Conservation (phyloP, 1,140 invertebrate genomes). For the Polypedilum pembai region DNA sequence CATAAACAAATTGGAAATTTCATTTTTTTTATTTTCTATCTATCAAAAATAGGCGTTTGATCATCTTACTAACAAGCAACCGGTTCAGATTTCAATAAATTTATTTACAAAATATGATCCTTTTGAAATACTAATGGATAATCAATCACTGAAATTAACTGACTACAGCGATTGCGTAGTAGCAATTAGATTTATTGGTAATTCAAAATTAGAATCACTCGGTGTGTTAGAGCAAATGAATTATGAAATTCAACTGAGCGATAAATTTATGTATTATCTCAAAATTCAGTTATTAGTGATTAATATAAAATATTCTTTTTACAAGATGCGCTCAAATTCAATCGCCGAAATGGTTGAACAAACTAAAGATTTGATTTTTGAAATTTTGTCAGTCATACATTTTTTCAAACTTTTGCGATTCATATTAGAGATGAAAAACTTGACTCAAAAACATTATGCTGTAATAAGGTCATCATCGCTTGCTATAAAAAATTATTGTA, state of each 20-base stretch:
- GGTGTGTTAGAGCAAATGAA: background rate
- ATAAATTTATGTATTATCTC: background rate
- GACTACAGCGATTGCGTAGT: background rate
- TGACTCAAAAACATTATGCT: background rate
- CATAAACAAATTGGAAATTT: no score
- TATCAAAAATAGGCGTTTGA: background rate
- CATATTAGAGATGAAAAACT: background rate
- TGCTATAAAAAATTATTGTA: background rate
- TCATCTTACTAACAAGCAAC: constrained; percentile 12
- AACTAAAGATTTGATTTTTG: background rate
- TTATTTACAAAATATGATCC: background rate
- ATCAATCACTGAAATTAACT: background rate
- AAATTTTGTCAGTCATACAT: background rate
- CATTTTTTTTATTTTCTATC: no score
- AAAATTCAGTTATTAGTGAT: background rate
- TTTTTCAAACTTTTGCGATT: background rate
- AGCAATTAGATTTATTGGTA: background rate
- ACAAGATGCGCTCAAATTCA: background rate
- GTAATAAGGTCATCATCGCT: background rate
- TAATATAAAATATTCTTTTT: background rate
- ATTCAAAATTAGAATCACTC: background rate
- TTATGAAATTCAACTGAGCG: background rate
- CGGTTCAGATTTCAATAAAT: background rate
- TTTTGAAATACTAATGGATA: background rate
- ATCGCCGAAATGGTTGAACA: background rate